Evolutionary conservation across 2,888 invertebrate genomes (phyloP).

Genomic region (Drosophila formosana): DNA sequence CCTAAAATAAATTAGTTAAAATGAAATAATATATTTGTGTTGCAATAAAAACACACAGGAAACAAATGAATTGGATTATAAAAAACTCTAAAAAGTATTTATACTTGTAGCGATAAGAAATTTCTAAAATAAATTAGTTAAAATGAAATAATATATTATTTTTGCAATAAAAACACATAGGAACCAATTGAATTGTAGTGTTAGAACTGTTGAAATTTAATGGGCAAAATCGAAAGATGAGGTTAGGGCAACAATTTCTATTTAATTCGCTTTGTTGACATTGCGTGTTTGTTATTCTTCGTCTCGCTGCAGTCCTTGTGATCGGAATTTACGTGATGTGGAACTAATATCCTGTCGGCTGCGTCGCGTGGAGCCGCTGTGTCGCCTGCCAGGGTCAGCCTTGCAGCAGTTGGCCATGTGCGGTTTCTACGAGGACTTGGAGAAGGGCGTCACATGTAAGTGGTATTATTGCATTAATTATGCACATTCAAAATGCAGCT

Average conservation of each 20-base stretch:
- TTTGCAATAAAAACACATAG: too few relatives aligned
- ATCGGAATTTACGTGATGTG: conserved; percentile 90
- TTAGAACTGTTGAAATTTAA: too few relatives aligned
- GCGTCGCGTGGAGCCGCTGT: conserved; percentile 88
- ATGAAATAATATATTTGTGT: too few relatives aligned
- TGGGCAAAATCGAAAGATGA: neutral
- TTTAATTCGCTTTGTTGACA: conserved; percentile 11
- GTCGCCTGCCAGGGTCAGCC: conserved; percentile 89
- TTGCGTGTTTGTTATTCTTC: conserved; percentile 10
- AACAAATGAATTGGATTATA: too few relatives aligned
- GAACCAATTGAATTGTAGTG: too few relatives aligned
- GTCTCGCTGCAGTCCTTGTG: conserved; percentile 87
- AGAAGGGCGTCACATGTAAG: conserved; percentile 92
- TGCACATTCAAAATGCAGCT: conserved; percentile 8
- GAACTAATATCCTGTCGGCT: conserved; percentile 89
- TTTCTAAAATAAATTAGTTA: neutral
- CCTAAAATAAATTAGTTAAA: too few relatives aligned
- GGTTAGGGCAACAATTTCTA: neutral
- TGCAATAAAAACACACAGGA: too few relatives aligned
- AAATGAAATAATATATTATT: neutral
- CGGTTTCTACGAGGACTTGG: conserved; percentile 92
- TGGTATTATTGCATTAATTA: conserved; percentile 67
- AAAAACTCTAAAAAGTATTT: too few relatives aligned
- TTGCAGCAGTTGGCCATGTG: conserved; percentile 91
- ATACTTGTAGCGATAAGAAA: too few relatives aligned